These are phyloP conservation scores for Calliscelio sp. DNA, from an alignment of 2,888 invertebrate species.

Conservation along the genomic window DNA sequence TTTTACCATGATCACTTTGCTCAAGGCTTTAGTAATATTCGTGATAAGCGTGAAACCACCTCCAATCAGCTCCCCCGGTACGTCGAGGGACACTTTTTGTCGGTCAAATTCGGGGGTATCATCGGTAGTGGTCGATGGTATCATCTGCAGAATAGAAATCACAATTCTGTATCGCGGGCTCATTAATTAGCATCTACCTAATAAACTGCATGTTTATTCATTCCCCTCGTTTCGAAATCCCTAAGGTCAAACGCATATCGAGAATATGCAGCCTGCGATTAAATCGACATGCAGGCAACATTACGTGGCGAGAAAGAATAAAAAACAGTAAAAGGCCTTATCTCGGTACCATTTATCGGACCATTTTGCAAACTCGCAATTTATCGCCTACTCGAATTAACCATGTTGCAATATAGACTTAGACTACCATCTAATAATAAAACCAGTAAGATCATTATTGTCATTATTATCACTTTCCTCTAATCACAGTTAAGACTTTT, in stretches of 20 bases:
- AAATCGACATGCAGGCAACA: conserved; percentile 39
- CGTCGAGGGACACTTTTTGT: conserved; percentile 88
- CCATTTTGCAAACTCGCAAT: conserved; percentile 30
- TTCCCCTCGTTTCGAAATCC: conserved; percentile 53
- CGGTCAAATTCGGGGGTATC: conserved; percentile 87
- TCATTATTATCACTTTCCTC: conserved; percentile 43
- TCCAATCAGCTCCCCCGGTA: conserved; percentile 89
- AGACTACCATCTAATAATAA: no score
- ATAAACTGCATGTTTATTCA: no score
- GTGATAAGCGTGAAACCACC: conserved; percentile 90
- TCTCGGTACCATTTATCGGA: conserved; percentile 34
- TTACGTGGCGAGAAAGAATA: conserved; percentile 37
- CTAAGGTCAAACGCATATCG: conserved; percentile 25
- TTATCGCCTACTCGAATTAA: background rate
- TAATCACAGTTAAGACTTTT: background rate
- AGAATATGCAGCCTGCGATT: conserved; percentile 36
- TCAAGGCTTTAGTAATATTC: conserved; percentile 89
- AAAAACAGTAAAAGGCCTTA: conserved; percentile 14
- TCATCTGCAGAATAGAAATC: conserved; percentile 68
- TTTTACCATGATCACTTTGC: conserved; percentile 89
- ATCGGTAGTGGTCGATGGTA: conserved; percentile 84
- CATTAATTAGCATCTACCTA: conserved; percentile 24
- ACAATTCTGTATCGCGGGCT: conserved; percentile 46
- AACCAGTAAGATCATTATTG: no score
- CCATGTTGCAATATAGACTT: conserved; percentile 11